Evolutionary conservation across 2,113 vertebrate species (phyloP).

Genomic region (Myrmecobius fasciatus): DNA sequence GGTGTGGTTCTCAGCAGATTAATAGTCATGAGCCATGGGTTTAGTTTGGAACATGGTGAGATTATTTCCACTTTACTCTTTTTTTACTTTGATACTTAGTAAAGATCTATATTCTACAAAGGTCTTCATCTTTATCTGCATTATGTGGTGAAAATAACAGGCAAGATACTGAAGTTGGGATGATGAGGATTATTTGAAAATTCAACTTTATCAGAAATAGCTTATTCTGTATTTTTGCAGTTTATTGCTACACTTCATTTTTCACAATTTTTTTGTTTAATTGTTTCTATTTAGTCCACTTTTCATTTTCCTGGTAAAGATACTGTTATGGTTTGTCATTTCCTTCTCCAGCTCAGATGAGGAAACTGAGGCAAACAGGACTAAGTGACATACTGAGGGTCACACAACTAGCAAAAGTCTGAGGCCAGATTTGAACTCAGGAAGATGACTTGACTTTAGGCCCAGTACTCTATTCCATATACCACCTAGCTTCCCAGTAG

Average conservation of each 20-base stretch:
- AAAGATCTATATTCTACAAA: background rate
- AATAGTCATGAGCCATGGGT: background rate
- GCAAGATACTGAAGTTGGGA: background rate
- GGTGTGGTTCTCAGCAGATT: background rate
- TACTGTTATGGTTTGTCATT: background rate
- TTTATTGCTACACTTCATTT: background rate
- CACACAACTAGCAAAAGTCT: background rate
- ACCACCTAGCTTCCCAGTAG: background rate
- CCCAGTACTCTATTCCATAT: background rate
- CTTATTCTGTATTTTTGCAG: background rate
- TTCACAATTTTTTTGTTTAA: background rate
- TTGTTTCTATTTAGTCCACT: background rate
- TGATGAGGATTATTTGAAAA: background rate
- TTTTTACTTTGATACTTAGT: background rate
- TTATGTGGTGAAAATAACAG: background rate
- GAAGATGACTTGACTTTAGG: background rate
- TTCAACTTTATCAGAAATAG: background rate
- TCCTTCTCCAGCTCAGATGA: background rate
- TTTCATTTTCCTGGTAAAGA: background rate
- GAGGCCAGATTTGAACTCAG: background rate
- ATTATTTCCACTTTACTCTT: background rate
- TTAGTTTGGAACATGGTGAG: background rate
- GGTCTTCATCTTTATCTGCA: background rate
- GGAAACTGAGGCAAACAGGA: background rate
- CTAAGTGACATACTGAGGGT: background rate